Evolutionary conservation across 1,140 invertebrate species (phyloP).

Genomic region (Micrasema minimum): DNA sequence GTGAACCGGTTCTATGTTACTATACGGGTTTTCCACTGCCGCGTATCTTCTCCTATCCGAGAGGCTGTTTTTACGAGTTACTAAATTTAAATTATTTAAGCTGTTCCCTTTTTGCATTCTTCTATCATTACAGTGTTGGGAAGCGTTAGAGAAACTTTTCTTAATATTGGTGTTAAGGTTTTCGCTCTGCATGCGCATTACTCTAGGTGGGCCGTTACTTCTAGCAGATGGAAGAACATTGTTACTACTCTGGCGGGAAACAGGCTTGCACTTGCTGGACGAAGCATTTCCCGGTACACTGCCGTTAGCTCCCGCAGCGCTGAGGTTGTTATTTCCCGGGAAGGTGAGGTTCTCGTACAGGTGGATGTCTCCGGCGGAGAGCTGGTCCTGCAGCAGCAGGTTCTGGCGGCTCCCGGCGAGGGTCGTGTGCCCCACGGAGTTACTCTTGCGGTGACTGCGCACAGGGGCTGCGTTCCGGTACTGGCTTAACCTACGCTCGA

Average conservation of each 20-base stretch:
- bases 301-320: conserved; percentile 58
- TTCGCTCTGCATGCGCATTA: conserved; percentile 32
- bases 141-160: conserved; percentile 50
- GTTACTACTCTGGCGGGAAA: conserved; percentile 45
- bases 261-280: conserved; percentile 31
- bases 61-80: conserved; percentile 41
- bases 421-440: conserved; percentile 62
- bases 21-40: conserved; percentile 41
- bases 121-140: conserved; percentile 35
- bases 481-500: conserved; percentile 62
- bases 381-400: conserved; percentile 61
- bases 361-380: conserved; percentile 57
- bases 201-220: conserved; percentile 30
- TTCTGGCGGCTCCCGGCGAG: conserved; percentile 65
- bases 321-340: conserved; percentile 53
- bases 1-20: conserved; percentile 38
- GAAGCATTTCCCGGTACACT: conserved; percentile 63
- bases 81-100: conserved; percentile 48
- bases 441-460: conserved; percentile 63
- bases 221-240: conserved; percentile 18
- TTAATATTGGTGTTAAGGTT: conserved; percentile 40
- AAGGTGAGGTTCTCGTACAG: conserved; percentile 63
- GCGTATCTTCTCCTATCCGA: conserved; percentile 42
- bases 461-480: conserved; percentile 57
- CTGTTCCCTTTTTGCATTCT: conserved; percentile 48